Base-by-base conservation (phyloP, 2,888 invertebrate species). In the Epiblema foenella region DNA sequence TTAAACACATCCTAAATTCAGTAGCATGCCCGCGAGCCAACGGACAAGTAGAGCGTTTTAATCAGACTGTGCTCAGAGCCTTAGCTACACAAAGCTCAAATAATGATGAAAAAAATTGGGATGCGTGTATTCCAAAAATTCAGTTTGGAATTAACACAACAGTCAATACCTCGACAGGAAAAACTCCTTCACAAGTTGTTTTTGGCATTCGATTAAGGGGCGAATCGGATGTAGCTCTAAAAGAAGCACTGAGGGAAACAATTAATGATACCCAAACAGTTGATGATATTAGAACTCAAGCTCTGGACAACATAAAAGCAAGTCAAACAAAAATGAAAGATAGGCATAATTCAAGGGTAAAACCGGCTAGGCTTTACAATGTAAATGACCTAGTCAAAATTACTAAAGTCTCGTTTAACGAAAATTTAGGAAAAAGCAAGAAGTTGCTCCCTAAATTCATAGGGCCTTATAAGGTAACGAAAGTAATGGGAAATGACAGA, bases 1-100 rank as follows among this genome's bases (percentile, higher is more conserved):
- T 68, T 9, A 59, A 60, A 49, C 68, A 68, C 29, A 12, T 65
- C n/a, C n/a, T 42, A 0, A 59, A 59, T 18, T 17, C 59, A 39
- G 59, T 59, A 17, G 59, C 59, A 7, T 39, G 59, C 10, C 59
- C 59, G 9, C 10, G 39, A 39, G 37, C 59, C 18, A 59, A 59
- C n/a, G 59, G 59, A 7, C 59, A 59, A n/a, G 59, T 39, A 2
- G 59, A 59, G 11, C 59, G 59, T 15, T 59, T 39, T 42, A 59
- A 59, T 39, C 59, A 42, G 5, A 59, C 59, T 1, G n/a, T 59
- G 2, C 29, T 59, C 5, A 59, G 20, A 18, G 37, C 59, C 10
- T 11, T 59, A 18, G 39, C 59, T 12, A 42, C 59, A 11, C 59
- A 39, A 59, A 59, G 15, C n/a, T 20, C 20, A 20, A 39, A 11